These are phyloP conservation scores for Tragelaphus eurycerus DNA, from an alignment of 2,797 vertebrate genomes.

Conservation along the genomic window DNA sequence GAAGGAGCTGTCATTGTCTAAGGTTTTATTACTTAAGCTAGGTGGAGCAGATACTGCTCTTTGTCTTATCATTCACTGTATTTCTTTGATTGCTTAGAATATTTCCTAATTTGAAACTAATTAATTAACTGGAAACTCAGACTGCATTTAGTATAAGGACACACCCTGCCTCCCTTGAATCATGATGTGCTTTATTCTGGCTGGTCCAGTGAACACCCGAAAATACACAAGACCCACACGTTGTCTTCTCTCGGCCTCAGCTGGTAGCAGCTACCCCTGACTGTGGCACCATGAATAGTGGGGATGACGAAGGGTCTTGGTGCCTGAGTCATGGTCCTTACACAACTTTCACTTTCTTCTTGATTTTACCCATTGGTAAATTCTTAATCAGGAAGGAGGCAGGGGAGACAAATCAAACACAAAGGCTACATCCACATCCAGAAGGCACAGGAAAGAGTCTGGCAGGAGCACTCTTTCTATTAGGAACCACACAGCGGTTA, in stretches of 20 bases:
- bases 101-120: neutral
- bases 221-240: neutral
- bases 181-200: neutral
- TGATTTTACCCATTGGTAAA: neutral
- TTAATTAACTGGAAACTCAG: neutral
- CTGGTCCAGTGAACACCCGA: neutral
- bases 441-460: neutral
- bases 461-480: neutral
- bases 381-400: neutral
- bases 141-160: neutral
- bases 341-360: neutral
- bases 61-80: neutral
- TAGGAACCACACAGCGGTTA: neutral
- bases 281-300: neutral
- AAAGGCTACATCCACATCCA: neutral
- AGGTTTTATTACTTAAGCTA: neutral
- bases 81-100: neutral
- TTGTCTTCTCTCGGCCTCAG: neutral
- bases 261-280: neutral
- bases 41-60: neutral
- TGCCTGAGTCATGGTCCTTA: neutral
- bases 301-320: neutral
- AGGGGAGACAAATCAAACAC: neutral
- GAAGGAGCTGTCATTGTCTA: neutral
- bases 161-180: neutral